Conservation (phyloP, 2,113 vertebrate genomes). For the Pelecanoides urinatrix region DNA sequence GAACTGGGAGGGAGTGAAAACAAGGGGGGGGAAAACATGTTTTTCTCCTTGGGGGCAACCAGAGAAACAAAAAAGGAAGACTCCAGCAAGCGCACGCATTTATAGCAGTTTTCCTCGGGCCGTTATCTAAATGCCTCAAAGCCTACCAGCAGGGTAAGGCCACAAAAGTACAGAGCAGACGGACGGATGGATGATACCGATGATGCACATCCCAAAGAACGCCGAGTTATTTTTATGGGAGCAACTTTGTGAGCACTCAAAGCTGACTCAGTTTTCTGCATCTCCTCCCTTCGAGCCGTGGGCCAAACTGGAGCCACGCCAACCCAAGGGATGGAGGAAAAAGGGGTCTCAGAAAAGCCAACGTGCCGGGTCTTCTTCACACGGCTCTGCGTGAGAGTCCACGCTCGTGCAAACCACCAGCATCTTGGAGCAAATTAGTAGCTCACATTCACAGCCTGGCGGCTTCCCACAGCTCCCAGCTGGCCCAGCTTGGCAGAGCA, state of each 20-base stretch:
- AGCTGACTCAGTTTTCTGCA: neutral
- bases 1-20: neutral
- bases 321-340: neutral
- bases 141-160: neutral
- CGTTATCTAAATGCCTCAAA: neutral
- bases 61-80: neutral
- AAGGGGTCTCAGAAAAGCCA: neutral
- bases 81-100: rapidly evolving
- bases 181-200: neutral
- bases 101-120: neutral
- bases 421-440: rapidly evolving
- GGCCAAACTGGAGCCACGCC: neutral
- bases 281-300: neutral
- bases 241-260: neutral
- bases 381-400: rapidly evolving
- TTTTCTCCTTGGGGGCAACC: neutral
- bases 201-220: neutral
- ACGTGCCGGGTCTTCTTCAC: rapidly evolving
- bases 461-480: neutral
- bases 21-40: rapidly evolving
- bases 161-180: neutral
- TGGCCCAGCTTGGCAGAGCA: neutral
- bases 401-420: rapidly evolving
- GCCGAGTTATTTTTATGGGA: neutral
- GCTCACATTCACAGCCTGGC: rapidly evolving